phyloP scores from a whole-genome alignment of 2,797 vertebrate genomes.

The Zalophus californianus region DNA sequence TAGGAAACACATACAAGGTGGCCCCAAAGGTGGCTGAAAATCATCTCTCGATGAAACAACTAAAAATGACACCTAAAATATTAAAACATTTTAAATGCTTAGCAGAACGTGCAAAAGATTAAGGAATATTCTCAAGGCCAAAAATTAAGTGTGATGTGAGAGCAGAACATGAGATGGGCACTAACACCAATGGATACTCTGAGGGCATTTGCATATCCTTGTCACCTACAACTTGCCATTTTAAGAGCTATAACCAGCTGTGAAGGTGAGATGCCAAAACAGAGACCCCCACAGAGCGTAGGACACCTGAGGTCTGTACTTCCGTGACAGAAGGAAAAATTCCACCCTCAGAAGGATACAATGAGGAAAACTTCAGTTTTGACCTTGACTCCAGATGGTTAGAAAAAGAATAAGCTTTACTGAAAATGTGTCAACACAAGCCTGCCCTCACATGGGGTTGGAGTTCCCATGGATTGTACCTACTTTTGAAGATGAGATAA shows the following conservation, averaged over 20 bases:
- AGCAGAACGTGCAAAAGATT: not conserved
- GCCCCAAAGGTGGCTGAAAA: not conserved
- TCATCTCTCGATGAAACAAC: not conserved
- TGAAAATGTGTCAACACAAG: not conserved
- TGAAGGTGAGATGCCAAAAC: not conserved
- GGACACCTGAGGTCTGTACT: not conserved
- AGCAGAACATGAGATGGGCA: not conserved
- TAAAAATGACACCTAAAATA: not conserved
- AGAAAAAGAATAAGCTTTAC: not conserved
- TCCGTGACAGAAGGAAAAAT: not conserved
- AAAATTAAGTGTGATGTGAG: not conserved
- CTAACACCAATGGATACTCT: not conserved
- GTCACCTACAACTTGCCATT: not conserved
- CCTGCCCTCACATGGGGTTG: not conserved
- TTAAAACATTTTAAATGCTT: conserved; percentile 17
- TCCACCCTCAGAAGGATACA: not conserved
- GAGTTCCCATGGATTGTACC: not conserved
- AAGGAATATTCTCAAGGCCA: not conserved
- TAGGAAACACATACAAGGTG: not conserved
- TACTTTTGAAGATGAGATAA: not conserved
- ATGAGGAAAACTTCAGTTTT: not conserved
- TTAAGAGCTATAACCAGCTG: no score
- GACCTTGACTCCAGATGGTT: not conserved
- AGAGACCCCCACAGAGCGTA: not conserved
- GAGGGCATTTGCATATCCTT: not conserved